These are phyloP conservation scores for Cinara cedri DNA, from an alignment of 2,888 invertebrate species.

Conservation along the genomic window DNA sequence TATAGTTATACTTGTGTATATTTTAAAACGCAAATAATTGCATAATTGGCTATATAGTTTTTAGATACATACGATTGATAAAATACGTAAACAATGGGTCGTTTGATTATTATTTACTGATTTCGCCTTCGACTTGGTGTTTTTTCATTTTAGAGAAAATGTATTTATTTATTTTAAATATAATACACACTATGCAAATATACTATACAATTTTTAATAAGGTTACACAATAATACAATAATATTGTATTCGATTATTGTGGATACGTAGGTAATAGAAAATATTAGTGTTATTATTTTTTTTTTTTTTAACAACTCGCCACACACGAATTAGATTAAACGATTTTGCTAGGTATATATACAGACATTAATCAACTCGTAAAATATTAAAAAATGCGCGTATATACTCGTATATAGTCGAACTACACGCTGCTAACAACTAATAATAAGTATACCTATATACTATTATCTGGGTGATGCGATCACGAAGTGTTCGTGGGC, in stretches of 20 bases:
- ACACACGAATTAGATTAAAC: constrained; percentile 6
- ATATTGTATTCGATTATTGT: no score
- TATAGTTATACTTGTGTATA: background rate
- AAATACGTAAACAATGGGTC: constrained; percentile 20
- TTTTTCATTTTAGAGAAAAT: constrained; percentile 8
- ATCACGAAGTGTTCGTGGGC: constrained; percentile 56
- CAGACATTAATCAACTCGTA: no score
- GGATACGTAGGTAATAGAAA: background rate
- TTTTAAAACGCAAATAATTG: constrained; percentile 2
- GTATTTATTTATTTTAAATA: background rate
- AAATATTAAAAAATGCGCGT: background rate
- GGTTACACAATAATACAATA: background rate
- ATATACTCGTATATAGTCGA: constrained; percentile 9
- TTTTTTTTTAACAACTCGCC: constrained; percentile 11
- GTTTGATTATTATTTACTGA: constrained; percentile 23
- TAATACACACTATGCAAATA: background rate
- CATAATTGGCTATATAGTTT: background rate
- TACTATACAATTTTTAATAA: background rate
- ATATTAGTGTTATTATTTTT: background rate
- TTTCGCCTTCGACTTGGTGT: background rate
- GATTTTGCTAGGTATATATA: no score
- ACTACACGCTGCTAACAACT: background rate
- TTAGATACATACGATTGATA: constrained; percentile 12
- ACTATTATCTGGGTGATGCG: constrained; percentile 23
- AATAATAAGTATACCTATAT: no score